phyloP scores from a whole-genome alignment of 1,140 invertebrate species.

The Amyelois transitella region DNA sequence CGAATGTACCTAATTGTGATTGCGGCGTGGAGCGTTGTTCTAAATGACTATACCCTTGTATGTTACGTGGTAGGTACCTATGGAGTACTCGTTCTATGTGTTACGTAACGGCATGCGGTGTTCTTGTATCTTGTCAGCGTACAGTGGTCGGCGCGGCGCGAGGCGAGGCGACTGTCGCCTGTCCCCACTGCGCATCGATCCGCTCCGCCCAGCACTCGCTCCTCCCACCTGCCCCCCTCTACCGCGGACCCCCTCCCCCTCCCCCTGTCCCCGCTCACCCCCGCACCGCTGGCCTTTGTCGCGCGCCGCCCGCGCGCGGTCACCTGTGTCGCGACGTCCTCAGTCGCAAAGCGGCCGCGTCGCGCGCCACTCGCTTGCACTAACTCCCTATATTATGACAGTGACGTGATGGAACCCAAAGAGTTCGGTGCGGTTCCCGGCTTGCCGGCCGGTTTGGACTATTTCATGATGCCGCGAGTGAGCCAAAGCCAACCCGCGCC shows the following conservation, averaged over 20 bases:
- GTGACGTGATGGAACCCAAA: constrained; percentile 66
- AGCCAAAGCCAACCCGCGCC: constrained; percentile 51
- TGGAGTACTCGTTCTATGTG: constrained; percentile 14
- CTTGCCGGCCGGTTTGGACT: constrained; percentile 66
- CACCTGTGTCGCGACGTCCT: constrained; percentile 71
- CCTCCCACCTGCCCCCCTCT: constrained; percentile 48
- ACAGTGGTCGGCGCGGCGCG: constrained; percentile 46
- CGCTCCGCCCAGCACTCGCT: constrained; percentile 66
- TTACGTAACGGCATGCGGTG: constrained; percentile 59
- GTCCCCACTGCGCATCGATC: constrained; percentile 70
- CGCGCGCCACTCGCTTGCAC: constrained; percentile 61
- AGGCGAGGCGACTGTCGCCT: constrained; percentile 51
- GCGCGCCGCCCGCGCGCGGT: constrained; percentile 63
- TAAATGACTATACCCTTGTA: neutral
- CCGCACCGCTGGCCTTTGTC: constrained; percentile 49
- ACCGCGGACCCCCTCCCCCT: constrained; percentile 16
- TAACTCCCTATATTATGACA: constrained; percentile 50
- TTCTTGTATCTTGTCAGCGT: constrained; percentile 56
- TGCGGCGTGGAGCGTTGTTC: neutral
- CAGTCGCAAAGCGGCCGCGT: constrained; percentile 70
- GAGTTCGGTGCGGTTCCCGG: constrained; percentile 62
- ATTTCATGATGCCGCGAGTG: constrained; percentile 70
- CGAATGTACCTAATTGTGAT: neutral
- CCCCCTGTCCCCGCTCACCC: constrained; percentile 27
- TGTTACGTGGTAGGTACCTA: constrained; percentile 6